These are phyloP conservation scores for Lophius piscatorius DNA, from an alignment of 2,113 vertebrate genomes.

Conservation along the genomic window DNA sequence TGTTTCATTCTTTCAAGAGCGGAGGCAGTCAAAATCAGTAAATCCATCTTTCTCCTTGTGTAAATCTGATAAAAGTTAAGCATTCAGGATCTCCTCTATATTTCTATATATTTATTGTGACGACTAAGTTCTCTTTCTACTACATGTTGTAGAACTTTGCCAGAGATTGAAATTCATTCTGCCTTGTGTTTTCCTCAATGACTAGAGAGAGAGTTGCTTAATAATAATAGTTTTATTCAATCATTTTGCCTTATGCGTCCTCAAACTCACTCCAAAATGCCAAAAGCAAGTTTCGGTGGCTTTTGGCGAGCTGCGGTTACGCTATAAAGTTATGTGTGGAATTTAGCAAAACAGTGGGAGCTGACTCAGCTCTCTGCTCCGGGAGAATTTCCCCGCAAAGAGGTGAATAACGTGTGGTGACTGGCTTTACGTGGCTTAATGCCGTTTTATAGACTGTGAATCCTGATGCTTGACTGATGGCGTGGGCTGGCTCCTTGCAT, in stretches of 20 bases:
- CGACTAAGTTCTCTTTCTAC: no score
- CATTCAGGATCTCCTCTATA: no score
- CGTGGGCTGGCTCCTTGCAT: constrained; percentile 8
- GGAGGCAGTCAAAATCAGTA: no score
- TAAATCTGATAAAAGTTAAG: no score
- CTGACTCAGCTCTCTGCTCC: constrained; percentile 31
- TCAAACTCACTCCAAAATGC: constrained; percentile 42
- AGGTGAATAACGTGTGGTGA: constrained; percentile 33
- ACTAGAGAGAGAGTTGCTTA: constrained; percentile 4
- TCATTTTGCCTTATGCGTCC: constrained; percentile 21
- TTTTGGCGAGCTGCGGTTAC: constrained; percentile 49
- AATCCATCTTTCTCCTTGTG: no score
- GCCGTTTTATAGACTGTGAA: constrained; percentile 32
- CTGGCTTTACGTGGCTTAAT: constrained; percentile 26
- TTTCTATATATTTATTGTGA: no score
- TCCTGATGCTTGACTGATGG: constrained; percentile 41
- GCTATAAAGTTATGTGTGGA: constrained; percentile 56
- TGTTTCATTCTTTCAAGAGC: no score
- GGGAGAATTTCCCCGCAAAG: constrained; percentile 19
- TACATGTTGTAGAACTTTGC: no score
- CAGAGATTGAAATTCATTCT: background rate
- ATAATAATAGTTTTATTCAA: constrained; percentile 22
- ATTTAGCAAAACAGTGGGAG: constrained; percentile 57
- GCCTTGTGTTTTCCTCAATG: constrained; percentile 19
- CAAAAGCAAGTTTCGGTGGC: constrained; percentile 56